Evolutionary conservation across 2,797 vertebrate species (phyloP).

Genomic region (Mormyrops boulengeri): DNA sequence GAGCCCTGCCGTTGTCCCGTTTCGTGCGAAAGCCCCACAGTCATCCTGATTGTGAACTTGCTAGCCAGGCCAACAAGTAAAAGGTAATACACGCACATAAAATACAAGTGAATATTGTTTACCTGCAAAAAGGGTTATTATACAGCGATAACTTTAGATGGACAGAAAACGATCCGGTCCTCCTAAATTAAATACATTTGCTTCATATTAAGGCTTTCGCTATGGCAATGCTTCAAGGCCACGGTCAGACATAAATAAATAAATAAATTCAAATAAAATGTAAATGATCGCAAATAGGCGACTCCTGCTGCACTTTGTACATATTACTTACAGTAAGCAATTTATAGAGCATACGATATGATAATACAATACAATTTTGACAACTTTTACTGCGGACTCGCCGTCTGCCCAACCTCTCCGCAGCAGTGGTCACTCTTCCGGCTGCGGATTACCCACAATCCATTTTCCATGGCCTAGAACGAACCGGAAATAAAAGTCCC

Average conservation of each 20-base stretch:
- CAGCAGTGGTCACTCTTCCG: neutral
- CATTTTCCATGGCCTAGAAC: neutral
- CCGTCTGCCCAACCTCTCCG: neutral
- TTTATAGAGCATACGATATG: neutral
- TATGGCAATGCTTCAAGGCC: neutral
- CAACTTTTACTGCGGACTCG: neutral
- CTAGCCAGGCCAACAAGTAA: neutral
- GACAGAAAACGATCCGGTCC: neutral
- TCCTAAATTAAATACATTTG: neutral
- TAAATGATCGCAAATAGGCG: neutral
- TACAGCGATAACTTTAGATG: neutral
- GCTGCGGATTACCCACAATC: neutral
- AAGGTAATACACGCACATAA: neutral
- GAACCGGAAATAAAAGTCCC: neutral
- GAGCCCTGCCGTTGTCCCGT: neutral
- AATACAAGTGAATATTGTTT: neutral
- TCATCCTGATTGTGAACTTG: neutral
- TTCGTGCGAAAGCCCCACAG: neutral
- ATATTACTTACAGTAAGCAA: neutral
- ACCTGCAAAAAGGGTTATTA: neutral
- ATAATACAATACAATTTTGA: neutral
- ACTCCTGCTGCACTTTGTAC: neutral
- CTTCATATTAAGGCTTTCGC: neutral
- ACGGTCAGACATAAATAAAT: neutral
- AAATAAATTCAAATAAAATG: neutral